A percentile compares a stretch with the other conserved stretches of the same genome.
These are phyloP conservation scores for Malurus elegans DNA, from an alignment of 2,113 vertebrate genomes.

Conservation along the genomic window DNA sequence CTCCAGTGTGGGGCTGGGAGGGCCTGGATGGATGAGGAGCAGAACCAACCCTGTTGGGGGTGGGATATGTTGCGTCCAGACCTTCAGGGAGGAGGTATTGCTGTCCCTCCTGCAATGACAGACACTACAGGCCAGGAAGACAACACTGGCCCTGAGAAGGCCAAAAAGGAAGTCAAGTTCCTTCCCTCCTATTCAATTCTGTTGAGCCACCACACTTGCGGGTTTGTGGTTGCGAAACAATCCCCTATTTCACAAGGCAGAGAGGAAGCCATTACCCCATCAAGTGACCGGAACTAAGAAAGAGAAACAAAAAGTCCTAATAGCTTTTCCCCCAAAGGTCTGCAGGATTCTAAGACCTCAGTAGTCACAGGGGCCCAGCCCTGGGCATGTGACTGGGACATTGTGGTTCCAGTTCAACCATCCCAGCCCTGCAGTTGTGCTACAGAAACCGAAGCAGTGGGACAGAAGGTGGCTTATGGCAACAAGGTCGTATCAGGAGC, in stretches of 20 bases:
- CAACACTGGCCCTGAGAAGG: not conserved
- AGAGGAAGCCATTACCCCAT: not conserved
- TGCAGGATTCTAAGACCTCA: not conserved
- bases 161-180: not conserved
- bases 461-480: not conserved
- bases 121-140: not conserved
- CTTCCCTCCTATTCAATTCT: not conserved
- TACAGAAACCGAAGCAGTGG: not conserved
- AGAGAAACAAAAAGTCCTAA: not conserved
- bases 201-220: not conserved
- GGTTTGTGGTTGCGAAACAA: not conserved
- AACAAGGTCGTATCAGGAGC: rapidly evolving
- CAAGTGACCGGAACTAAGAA: not conserved
- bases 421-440: not conserved
- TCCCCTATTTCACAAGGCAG: not conserved
- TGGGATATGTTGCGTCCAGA: not conserved
- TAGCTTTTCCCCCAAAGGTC: not conserved
- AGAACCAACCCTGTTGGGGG: not conserved
- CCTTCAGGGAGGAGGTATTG: not conserved
- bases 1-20: not conserved
- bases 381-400: not conserved
- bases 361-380: rapidly evolving
- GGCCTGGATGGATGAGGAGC: not conserved
- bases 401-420: not conserved
- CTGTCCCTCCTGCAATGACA: not conserved